A percentile compares a stretch with the other conserved stretches of the same genome.
Conservation (phyloP, 2,113 vertebrate genomes). For the Marcusenius ussheri region DNA sequence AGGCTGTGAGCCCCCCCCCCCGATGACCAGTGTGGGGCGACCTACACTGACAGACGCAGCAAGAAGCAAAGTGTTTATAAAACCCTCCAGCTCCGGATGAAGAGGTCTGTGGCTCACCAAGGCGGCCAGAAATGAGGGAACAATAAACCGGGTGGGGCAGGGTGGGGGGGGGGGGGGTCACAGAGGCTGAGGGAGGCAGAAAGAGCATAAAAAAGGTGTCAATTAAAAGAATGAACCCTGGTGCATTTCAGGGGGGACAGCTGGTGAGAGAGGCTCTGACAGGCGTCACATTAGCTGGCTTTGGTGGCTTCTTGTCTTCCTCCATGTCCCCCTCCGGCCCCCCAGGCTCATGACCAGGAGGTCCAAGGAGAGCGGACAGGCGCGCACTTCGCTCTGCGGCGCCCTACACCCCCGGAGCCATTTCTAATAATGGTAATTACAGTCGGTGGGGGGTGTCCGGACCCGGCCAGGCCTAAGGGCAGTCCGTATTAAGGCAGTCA, state of each 20-base stretch:
- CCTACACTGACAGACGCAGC: constrained; percentile 26
- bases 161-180: neutral
- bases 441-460: constrained; percentile 60
- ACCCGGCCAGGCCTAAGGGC: constrained; percentile 62
- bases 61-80: constrained; percentile 40
- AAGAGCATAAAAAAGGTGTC: constrained; percentile 69
- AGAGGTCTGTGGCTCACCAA: neutral
- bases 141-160: constrained; percentile 20
- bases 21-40: neutral
- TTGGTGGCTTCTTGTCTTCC: constrained; percentile 56
- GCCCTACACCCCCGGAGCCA: constrained; percentile 62
- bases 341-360: constrained; percentile 45
- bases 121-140: constrained; percentile 1
- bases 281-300: constrained; percentile 70
- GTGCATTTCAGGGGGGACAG: constrained; percentile 71
- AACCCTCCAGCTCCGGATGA: constrained; percentile 15
- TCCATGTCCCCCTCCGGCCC: constrained; percentile 29
- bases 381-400: constrained; percentile 48
- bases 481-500: constrained; percentile 57
- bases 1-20: neutral
- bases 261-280: constrained; percentile 81
- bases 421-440: constrained; percentile 70
- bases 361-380: constrained; percentile 40
- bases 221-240: constrained; percentile 81
- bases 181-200: constrained; percentile 19